These are phyloP conservation scores for Acanthurus leucopareius DNA, from an alignment of 2,797 vertebrate genomes.

Conservation along the genomic window DNA sequence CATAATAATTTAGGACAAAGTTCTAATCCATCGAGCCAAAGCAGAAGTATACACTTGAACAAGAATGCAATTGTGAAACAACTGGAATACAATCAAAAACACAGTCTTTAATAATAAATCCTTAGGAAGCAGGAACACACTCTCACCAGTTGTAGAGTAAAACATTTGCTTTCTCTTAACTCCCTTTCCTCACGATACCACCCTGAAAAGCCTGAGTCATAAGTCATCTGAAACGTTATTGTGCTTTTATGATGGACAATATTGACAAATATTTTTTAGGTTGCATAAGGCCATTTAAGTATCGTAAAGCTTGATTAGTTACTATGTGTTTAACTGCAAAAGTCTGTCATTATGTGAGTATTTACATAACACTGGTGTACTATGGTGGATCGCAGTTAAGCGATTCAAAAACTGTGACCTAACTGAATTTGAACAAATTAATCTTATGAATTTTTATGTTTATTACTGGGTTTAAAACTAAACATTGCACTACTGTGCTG, in stretches of 20 bases:
- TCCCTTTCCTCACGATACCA: constrained; percentile 21
- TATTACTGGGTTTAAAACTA: constrained; percentile 15
- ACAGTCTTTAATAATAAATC: constrained; percentile 64
- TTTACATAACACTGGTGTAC: constrained; percentile 46
- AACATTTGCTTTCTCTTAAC: constrained; percentile 35
- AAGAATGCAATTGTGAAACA: constrained; percentile 73
- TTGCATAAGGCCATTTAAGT: constrained; percentile 80
- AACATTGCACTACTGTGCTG: constrained; percentile 1
- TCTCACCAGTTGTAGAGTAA: constrained; percentile 38
- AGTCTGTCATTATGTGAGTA: constrained; percentile 25
- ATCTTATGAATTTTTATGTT: not conserved
- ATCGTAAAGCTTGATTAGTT: constrained; percentile 58
- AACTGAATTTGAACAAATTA: not conserved
- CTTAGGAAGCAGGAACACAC: constrained; percentile 60
- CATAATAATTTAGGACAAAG: constrained; percentile 65
- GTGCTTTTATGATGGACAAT: constrained; percentile 75
- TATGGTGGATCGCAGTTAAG: not conserved
- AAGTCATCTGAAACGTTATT: constrained; percentile 72
- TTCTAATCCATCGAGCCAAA: constrained; percentile 73
- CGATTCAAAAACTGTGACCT: too few relatives aligned
- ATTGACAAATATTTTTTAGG: constrained; percentile 35
- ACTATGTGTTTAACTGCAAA: constrained; percentile 27
- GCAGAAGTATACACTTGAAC: constrained; percentile 74
- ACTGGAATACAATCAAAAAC: constrained; percentile 77
- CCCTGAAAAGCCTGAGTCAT: constrained; percentile 75